These are phyloP conservation scores for Drosophila mettleri DNA, from an alignment of 2,888 invertebrate genomes.

Conservation along the genomic window DNA sequence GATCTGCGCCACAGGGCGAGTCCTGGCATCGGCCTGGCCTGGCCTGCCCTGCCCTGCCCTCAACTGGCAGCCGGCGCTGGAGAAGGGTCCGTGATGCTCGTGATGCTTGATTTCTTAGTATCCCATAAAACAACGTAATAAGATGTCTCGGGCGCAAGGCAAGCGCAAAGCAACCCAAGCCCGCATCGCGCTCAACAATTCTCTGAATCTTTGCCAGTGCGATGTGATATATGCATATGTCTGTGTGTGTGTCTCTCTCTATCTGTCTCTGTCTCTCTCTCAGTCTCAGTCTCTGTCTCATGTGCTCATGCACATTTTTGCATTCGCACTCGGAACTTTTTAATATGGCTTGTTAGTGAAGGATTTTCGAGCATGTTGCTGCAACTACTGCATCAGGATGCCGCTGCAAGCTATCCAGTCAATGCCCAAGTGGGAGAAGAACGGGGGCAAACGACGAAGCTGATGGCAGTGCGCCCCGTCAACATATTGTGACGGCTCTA, in stretches of 20 bases:
- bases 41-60: too few relatives aligned
- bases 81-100: slow-evolving; percentile 5
- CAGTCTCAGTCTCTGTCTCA: slow-evolving; percentile 21
- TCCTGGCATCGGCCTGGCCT: too few relatives aligned
- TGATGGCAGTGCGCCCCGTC: slow-evolving; percentile 37
- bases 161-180: not conserved
- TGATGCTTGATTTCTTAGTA: slow-evolving; percentile 63
- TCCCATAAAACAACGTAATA: slow-evolving; percentile 79
- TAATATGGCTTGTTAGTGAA: slow-evolving; percentile 75
- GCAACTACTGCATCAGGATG: slow-evolving; percentile 16
- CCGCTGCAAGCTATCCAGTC: slow-evolving; percentile 4
- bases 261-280: slow-evolving; percentile 14
- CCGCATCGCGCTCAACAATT: not conserved
- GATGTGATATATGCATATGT: slow-evolving; percentile 32
- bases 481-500: slow-evolving; percentile 63
- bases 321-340: slow-evolving; percentile 62
- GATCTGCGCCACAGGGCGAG: not conserved
- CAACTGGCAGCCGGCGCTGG: too few relatives aligned
- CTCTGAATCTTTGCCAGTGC: slow-evolving; percentile 49
- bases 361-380: slow-evolving; percentile 52
- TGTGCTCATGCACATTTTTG: slow-evolving; percentile 37
- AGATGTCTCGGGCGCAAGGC: slow-evolving; percentile 54
- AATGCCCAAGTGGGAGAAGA: too few relatives aligned
- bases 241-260: slow-evolving; percentile 11
- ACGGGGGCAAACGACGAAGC: not conserved